Conservation (phyloP, 2,888 invertebrate species). For the Sturmia bella region DNA sequence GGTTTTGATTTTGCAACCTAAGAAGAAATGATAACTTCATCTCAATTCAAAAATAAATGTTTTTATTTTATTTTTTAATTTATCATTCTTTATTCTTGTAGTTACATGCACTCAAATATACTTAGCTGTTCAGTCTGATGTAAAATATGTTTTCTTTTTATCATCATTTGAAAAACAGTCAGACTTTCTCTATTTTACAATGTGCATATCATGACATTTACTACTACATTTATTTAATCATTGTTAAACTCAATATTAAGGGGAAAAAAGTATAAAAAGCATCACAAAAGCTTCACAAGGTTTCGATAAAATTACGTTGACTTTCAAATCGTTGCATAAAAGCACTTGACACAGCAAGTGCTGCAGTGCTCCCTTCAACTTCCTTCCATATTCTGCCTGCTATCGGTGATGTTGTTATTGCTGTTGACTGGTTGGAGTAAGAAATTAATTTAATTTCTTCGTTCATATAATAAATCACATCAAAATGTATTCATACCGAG, state of each 20-base stretch:
- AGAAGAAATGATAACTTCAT: constrained; percentile 7
- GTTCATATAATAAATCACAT: constrained; percentile 79
- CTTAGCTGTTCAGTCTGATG: constrained; percentile 8
- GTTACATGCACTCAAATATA: neutral
- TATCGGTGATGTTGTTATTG: neutral
- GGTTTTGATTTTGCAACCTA: neutral
- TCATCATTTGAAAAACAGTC: neutral
- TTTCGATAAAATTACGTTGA: constrained; percentile 57
- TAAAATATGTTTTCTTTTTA: constrained; percentile 34
- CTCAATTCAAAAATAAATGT: constrained; percentile 12
- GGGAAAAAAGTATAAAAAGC: constrained; percentile 12
- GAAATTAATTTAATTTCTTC: constrained; percentile 77
- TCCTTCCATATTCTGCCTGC: neutral
- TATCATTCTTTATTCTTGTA: constrained; percentile 1
- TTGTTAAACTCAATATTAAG: constrained; percentile 50
- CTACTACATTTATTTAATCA: constrained; percentile 23
- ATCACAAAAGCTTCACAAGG: neutral
- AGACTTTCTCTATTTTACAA: constrained; percentile 3
- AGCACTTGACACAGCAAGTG: constrained; percentile 9
- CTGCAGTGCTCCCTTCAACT: too few relatives aligned
- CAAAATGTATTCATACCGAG: constrained; percentile 62
- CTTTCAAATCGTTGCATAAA: constrained; percentile 14
- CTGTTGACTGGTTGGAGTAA: constrained; percentile 38
- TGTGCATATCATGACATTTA: constrained; percentile 14
- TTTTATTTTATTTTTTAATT: constrained; percentile 18